A percentile compares a stretch with the other conserved stretches of the same genome.
phyloP scores from a whole-genome alignment of 2,797 vertebrate genomes.

The Cirrhinus mrigala region DNA sequence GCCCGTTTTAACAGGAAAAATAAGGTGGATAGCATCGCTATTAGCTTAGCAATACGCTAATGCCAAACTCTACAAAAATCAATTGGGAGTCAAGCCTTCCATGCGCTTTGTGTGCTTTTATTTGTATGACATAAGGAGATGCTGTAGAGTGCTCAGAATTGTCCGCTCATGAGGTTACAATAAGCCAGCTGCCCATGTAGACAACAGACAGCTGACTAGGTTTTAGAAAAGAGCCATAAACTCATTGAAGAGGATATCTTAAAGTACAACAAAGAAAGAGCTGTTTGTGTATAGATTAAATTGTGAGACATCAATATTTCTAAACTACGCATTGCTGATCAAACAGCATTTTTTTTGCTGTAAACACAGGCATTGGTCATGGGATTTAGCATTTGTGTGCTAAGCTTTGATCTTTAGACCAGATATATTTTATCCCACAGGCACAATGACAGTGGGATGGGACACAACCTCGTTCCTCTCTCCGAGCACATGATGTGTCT shows the following conservation, averaged over 20 bases:
- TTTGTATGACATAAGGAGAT: not conserved
- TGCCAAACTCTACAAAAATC: not conserved
- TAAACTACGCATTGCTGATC: not conserved
- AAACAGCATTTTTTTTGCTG: not conserved
- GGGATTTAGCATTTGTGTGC: not conserved
- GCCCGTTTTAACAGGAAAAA: no score
- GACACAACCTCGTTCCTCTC: constrained; percentile 41
- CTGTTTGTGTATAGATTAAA: not conserved
- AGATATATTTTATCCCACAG: not conserved
- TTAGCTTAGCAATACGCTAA: not conserved
- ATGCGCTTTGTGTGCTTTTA: not conserved
- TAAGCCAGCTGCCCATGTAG: not conserved
- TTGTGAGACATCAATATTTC: not conserved
- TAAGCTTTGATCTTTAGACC: not conserved
- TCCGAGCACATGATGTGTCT: not conserved
- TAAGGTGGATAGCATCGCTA: not conserved
- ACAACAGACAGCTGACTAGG: not conserved
- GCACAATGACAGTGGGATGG: constrained; percentile 10
- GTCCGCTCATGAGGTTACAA: not conserved
- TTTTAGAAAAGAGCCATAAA: not conserved
- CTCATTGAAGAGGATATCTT: not conserved
- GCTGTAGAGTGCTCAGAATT: not conserved
- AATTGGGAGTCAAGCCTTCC: not conserved
- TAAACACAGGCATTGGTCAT: not conserved
- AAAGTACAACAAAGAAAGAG: not conserved